These are phyloP conservation scores for Leucopsar rothschildi DNA, from an alignment of 2,113 vertebrate genomes.

Conservation along the genomic window DNA sequence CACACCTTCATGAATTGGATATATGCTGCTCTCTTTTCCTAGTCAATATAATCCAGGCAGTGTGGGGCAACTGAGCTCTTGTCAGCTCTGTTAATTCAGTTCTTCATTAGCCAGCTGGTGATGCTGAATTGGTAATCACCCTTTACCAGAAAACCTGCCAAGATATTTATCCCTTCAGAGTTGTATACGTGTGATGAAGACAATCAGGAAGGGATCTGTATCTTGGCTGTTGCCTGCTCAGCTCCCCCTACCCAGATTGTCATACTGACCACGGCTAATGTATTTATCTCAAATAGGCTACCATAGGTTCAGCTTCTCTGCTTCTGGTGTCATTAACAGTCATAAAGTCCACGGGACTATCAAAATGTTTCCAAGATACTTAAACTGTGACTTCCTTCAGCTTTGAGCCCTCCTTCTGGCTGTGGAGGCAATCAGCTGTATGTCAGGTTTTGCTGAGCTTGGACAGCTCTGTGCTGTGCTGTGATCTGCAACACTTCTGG, in stretches of 20 bases:
- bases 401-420: neutral
- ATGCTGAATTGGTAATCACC: accelerated
- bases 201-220: neutral
- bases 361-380: neutral
- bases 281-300: neutral
- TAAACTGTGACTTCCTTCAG: neutral
- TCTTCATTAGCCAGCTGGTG: neutral
- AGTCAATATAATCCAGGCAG: neutral
- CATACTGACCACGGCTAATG: neutral
- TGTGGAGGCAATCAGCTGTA: neutral
- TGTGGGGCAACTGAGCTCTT: neutral
- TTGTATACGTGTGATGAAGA: neutral
- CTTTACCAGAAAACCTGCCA: neutral
- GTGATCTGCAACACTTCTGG: neutral
- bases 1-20: neutral
- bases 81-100: neutral
- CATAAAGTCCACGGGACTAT: neutral
- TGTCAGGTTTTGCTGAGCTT: neutral
- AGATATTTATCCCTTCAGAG: neutral
- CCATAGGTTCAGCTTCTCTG: neutral
- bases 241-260: neutral
- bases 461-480: neutral
- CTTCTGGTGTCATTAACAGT: neutral
- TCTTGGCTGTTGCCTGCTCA: neutral
- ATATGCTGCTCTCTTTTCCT: neutral